Base-by-base conservation (phyloP, 2,797 vertebrate genomes). In the Ibycter americanus region DNA sequence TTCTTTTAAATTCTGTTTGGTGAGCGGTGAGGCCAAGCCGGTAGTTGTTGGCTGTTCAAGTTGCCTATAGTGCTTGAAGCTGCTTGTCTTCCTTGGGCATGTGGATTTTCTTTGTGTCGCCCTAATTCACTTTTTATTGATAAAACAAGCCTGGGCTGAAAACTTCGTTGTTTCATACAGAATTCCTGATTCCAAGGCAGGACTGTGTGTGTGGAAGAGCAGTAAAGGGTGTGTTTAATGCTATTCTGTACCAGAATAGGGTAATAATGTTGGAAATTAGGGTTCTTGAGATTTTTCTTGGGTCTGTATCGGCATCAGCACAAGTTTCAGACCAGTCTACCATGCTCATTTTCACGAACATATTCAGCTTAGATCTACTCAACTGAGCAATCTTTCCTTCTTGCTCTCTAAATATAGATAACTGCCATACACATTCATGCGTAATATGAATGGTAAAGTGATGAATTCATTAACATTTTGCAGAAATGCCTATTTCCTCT, bases 331-430 rank as follows among this genome's bases (percentile, higher is more conserved):
- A 87, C 32, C 46, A 65, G 56, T 71, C 71, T 92, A 17, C 49
- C 18, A 1, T 49, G 56, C 65, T 89, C 32, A 42, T 90, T 95
- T 94, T 87, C 86, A 81, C 40, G 74, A 73, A 93, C 26, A 23
- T 79, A 13, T 12, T 56, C 4, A 0, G 29, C 46, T 95, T 84
- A 49, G 36, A 51, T 94, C 61, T 61, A 25, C 49, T 83, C 72
- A 87, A 92, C 51, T 74, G 36, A 93, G 76, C 90, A 91, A 16
- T 96, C 61, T 89, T 92, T 87, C 22, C n/a, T 25, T 80, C 67
- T 86, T 95, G 56, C 81, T 93, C 22, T 92, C 92, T 92, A 94
- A 97, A 91, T 96, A 93, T 95, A 97, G 90, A 66, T 70, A 72
- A 87, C 82, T 85, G n/a, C 74, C 19, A 2, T 87, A 46, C 26